Conservation (phyloP, 1,140 invertebrate species). For the Palaemon carinicauda region DNA sequence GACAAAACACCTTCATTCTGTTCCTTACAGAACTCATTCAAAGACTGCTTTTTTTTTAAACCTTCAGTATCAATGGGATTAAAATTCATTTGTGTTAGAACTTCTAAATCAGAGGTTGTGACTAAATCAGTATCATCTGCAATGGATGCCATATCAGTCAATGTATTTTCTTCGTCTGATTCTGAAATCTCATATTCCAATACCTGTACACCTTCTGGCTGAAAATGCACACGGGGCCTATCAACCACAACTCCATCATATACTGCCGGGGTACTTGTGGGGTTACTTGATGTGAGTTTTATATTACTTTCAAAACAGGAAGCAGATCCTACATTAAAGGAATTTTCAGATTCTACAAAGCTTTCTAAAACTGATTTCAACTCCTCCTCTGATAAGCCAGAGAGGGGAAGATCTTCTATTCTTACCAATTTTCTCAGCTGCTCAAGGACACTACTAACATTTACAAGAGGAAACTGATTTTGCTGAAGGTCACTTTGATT, state of each 20-base stretch:
- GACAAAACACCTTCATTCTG: background rate
- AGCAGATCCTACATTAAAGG: background rate
- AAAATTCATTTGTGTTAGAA: conserved; percentile 5
- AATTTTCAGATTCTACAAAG: background rate
- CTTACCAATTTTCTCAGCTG: conserved; percentile 25
- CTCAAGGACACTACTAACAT: conserved; percentile 21
- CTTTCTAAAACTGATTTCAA: conserved; percentile 12
- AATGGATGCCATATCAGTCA: conserved; percentile 26
- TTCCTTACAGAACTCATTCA: no score
- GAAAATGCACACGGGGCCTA: conserved; percentile 43
- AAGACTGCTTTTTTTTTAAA: background rate
- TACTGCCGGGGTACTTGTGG: conserved; percentile 34
- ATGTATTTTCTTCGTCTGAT: conserved; percentile 24
- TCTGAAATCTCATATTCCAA: conserved; percentile 48
- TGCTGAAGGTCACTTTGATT: background rate
- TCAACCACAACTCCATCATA: background rate
- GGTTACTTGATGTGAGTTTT: background rate
- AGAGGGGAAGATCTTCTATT: conserved; percentile 8
- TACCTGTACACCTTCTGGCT: conserved; percentile 43
- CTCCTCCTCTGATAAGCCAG: conserved; percentile 9
- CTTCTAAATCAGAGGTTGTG: conserved; percentile 50
- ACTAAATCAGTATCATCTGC: conserved; percentile 52
- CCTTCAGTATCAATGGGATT: background rate
- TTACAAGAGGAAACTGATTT: background rate
- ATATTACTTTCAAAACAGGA: background rate